Base-by-base conservation (phyloP, 2,113 vertebrate species). In the Silurus asotus region DNA sequence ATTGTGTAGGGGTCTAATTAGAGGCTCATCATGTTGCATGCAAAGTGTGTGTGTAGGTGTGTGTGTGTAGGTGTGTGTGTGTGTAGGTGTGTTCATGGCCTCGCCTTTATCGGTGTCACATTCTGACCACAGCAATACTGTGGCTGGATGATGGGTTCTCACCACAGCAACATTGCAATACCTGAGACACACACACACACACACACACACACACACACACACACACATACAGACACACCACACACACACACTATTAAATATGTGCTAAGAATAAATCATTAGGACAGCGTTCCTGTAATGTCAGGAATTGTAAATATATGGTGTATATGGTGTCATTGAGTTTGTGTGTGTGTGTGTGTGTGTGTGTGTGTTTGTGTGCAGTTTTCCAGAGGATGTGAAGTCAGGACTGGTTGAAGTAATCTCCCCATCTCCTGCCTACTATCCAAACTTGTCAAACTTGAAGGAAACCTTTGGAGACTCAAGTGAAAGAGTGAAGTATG, bases 361-460 rank as follows among this genome's bases (percentile, higher is more conserved):
- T 64, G 6, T 70, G n/a, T 83, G 15, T 81, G 19, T 84, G n/a
- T 72, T 19, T 85, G 8, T 75, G 28, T 84, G 45, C 76, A 97
- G 96, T 84, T 96, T 97, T 86, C 93, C 92, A 70, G 89, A 58
- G 78, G 95, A 96, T 75, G 90, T 97, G 58, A 87, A 90, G 3
- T 95, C 94, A 84, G 96, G 96, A 49, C 85, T 94, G 51, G 91
- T 97, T 20, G 96, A 97, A 83, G 91, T 97, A 69, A 92, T 97
- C 91, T 95, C 95, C 80, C 93, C 96, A 75, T 94, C 96, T 64
- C 87, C 91, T 37, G 90, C 89, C 88, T 96, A 94, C 88, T 97
- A 97, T 86, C 96, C 97, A 23, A 82, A 95, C 86, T 92, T 95
- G 28, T 89, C 82, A 77, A 89, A 86, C 55, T 89, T 95, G 76